Base-by-base conservation (phyloP, 2,888 invertebrate genomes). In the Sisyra nigra region DNA sequence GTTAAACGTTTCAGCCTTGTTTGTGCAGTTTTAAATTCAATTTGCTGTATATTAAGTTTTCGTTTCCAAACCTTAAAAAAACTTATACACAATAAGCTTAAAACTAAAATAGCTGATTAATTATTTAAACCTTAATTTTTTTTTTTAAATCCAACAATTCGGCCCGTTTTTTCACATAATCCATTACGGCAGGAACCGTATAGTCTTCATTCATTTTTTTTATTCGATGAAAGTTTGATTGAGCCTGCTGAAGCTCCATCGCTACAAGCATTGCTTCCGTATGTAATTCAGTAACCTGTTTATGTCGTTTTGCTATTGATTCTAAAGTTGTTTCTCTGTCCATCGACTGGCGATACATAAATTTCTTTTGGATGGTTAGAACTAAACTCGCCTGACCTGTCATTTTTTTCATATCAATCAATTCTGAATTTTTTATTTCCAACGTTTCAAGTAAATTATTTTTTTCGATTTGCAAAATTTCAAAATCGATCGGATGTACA, bases 391-490 rank as follows among this genome's bases (percentile, higher is more conserved):
- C 74, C 15, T 63, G 65, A 8, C 74, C 76, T 0, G 71, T 69
- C 59, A 72, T 66, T 52, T 63, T 69, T 50, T 77, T 78, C 45
- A 76, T 49, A 40, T 73, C 71, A 0, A 60, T 57, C 3, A 76
- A 50, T 48, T 72, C 68, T 8, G 54, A 52, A 33, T 67, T 57
- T 50, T 74, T 75, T 30, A 67, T 62, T 1, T 74, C 73, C 36
- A 77, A 73, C 3, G 63, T 54, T 44, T 61, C 57, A 8, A 61
- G 40, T 41, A 67, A 66, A 51, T 71, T 67, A 3, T 64, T 51
- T 51, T 76, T 77, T 50, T 76, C 73, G 24, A 79, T 77, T 49
- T 65, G 63, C 3, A 77, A 51, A 52, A 75, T 72, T 24, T 77
- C 72, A 48, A 78, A 78, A 54, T 79, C 79, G 0, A 76, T 70